Conservation (phyloP, 2,797 vertebrate species). For the Sebastolobus alascanus region DNA sequence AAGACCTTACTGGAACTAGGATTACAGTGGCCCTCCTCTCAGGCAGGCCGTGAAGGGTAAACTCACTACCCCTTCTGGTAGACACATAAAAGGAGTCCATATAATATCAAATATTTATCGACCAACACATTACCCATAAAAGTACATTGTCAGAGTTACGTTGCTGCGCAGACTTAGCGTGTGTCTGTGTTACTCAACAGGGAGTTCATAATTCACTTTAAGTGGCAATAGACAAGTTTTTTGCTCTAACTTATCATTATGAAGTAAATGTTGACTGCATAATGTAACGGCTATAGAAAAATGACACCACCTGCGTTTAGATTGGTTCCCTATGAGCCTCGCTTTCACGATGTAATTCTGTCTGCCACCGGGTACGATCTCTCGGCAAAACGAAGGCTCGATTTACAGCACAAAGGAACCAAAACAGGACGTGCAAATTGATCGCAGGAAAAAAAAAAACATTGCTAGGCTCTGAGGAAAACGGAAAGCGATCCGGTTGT, state of each 20-base stretch:
- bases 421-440: no score
- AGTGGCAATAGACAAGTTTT: background rate
- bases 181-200: background rate
- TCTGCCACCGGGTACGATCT: background rate
- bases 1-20: conserved; percentile 68
- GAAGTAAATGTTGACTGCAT: background rate
- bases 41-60: conserved; percentile 27
- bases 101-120: conserved; percentile 12
- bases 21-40: conserved; percentile 23
- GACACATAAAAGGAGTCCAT: conserved; percentile 1
- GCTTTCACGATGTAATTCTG: background rate
- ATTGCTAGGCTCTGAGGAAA: no score
- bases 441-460: no score
- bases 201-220: background rate
- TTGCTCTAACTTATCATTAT: background rate
- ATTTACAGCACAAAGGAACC: background rate
- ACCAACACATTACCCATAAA: background rate
- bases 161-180: background rate
- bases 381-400: background rate
- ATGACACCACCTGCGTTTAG: background rate
- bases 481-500: no score
- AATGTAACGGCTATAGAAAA: background rate
- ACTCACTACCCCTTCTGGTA: conserved; percentile 27
- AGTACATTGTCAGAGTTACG: background rate
- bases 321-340: background rate